These are phyloP conservation scores for Pseudomugil gertrudae DNA, from an alignment of 2,797 vertebrate species.

Conservation along the genomic window DNA sequence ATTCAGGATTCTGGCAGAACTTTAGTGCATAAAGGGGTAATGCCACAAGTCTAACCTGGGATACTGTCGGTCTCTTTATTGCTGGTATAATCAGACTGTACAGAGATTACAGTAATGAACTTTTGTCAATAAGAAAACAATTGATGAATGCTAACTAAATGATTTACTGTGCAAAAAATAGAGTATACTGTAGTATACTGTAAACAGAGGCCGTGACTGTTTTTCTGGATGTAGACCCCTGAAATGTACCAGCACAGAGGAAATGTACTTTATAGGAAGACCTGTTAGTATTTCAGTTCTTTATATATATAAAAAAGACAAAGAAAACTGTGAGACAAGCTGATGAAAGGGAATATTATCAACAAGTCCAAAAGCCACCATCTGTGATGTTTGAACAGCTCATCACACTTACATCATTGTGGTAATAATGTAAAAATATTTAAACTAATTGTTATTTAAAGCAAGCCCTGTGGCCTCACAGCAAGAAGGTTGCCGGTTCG, in stretches of 20 bases:
- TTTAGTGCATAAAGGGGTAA: not conserved
- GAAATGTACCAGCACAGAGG: too few species aligned
- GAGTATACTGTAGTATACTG: too few species aligned
- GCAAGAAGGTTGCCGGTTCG: too few species aligned
- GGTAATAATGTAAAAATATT: not conserved
- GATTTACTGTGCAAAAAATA: too few species aligned
- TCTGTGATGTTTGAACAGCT: not conserved
- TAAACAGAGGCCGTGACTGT: too few species aligned
- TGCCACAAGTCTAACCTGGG: not conserved
- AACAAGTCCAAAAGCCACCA: too few species aligned
- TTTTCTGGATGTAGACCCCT: not conserved
- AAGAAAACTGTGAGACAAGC: too few species aligned
- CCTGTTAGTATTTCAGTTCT: not conserved
- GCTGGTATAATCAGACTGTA: not conserved
- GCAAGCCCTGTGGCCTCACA: not conserved
- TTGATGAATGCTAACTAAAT: too few species aligned
- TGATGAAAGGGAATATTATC: too few species aligned
- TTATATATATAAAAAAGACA: not conserved
- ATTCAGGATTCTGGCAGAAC: not conserved
- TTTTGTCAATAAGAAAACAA: not conserved
- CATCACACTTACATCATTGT: not conserved
- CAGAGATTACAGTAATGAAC: not conserved
- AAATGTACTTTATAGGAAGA: not conserved
- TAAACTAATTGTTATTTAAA: not conserved
- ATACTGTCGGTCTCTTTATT: not conserved